These are phyloP conservation scores for Xestia xanthographa DNA, from an alignment of 2,888 invertebrate species.

Conservation along the genomic window DNA sequence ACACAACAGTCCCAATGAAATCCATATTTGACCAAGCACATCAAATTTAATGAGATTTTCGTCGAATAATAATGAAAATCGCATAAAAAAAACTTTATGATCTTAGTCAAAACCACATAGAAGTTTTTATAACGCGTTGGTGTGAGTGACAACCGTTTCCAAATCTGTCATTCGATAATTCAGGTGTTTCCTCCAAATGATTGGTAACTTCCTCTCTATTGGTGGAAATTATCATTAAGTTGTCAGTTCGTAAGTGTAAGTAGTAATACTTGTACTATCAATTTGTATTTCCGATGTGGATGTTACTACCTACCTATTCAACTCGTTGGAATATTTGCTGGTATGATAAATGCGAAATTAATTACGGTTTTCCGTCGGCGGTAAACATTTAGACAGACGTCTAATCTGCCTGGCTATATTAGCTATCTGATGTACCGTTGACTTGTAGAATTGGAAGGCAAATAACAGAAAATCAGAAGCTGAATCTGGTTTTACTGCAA, in stretches of 20 bases:
- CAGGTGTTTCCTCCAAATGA: slow-evolving; percentile 58
- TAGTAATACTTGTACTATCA: slow-evolving; percentile 25
- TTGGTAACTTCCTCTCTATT: slow-evolving; percentile 70
- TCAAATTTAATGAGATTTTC: slow-evolving; percentile 19
- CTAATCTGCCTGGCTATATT: slow-evolving; percentile 13
- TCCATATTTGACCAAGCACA: slow-evolving; percentile 26
- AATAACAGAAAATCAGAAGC: slow-evolving; percentile 19
- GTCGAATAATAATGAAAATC: slow-evolving; percentile 20
- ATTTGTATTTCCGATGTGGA: slow-evolving; percentile 44
- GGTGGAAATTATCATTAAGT: slow-evolving; percentile 67
- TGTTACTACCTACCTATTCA: slow-evolving; percentile 6
- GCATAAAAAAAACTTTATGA: slow-evolving; percentile 39
- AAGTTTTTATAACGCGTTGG: slow-evolving; percentile 55
- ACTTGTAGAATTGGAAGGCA: slow-evolving; percentile 9
- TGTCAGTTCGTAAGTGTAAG: slow-evolving; percentile 18
- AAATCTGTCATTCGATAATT: slow-evolving; percentile 55
- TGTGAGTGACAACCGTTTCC: slow-evolving; percentile 56
- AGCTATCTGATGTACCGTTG: slow-evolving; percentile 35
- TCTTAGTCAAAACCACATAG: slow-evolving; percentile 38
- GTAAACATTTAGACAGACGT: slow-evolving; percentile 25
- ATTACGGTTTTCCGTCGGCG: slow-evolving; percentile 48
- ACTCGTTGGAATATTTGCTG: slow-evolving; percentile 29
- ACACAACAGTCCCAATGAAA: slow-evolving; percentile 19
- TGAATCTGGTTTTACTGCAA: slow-evolving; percentile 16
- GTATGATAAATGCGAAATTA: slow-evolving; percentile 56